phyloP scores from a whole-genome alignment of 92 coral and sea anemone species.

The Ricordea florida region DNA sequence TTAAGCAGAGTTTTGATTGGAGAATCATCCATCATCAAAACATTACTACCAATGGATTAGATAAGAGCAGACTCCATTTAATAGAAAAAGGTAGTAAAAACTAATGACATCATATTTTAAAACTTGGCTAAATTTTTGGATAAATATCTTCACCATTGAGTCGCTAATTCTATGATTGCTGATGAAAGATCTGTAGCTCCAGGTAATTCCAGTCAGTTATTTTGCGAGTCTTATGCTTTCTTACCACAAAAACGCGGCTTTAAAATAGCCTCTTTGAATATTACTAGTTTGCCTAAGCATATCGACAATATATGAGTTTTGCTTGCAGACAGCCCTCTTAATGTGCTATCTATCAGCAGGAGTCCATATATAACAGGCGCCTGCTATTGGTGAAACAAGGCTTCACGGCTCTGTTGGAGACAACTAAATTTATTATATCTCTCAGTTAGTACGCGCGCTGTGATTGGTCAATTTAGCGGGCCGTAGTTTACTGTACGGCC shows the following conservation, averaged over 20 bases:
- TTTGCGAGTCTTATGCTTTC: not conserved
- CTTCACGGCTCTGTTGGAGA: slow-evolving; percentile 36
- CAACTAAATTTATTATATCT: slow-evolving; percentile 43
- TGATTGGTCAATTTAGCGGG: too few species aligned
- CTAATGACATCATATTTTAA: not conserved
- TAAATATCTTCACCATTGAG: not conserved
- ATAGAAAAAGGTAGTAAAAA: not conserved
- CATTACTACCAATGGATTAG: not conserved
- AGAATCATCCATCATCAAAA: not conserved
- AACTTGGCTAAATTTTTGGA: too few species aligned
- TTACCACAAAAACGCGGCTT: slow-evolving; percentile 2
- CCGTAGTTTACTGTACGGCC: too few species aligned
- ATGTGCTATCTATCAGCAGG: too few species aligned
- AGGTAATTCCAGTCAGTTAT: not conserved
- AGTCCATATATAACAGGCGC: too few species aligned
- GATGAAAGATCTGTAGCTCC: not conserved
- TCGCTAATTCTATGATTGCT: not conserved
- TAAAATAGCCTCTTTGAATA: not conserved
- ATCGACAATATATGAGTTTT: not conserved
- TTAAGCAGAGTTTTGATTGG: not conserved
- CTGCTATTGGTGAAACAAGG: slow-evolving; percentile 50
- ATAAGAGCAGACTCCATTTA: not conserved
- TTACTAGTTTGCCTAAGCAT: not conserved
- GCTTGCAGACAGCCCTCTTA: not conserved
- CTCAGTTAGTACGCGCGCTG: too few species aligned